Evolutionary conservation across 2,797 vertebrate genomes (phyloP).

Genomic region (Cossypha caffra): DNA sequence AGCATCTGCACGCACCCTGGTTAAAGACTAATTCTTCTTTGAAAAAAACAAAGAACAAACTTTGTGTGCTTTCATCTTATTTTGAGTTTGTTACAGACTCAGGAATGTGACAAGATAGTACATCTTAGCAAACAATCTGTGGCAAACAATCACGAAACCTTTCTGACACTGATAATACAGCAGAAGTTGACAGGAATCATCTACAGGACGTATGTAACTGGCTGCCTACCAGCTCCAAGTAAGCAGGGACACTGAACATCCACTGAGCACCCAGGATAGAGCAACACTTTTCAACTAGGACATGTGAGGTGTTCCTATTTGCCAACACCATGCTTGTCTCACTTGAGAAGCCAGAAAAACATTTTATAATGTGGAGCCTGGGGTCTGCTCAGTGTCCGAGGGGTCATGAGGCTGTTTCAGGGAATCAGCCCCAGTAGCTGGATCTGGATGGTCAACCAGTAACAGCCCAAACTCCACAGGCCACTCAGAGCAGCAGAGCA

Average conservation of each 20-base stretch:
- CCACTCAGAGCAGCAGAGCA: background rate
- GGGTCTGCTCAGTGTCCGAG: background rate
- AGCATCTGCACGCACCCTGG: background rate
- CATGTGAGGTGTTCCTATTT: background rate
- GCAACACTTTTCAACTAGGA: background rate
- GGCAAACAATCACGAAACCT: background rate
- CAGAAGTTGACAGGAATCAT: background rate
- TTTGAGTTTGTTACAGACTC: background rate
- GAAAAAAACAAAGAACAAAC: background rate
- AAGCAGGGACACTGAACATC: background rate
- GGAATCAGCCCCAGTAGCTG: background rate
- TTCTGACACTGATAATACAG: background rate
- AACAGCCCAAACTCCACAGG: background rate
- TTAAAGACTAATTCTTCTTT: background rate
- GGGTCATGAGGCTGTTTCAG: background rate
- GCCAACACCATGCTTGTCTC: background rate
- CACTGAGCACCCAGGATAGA: background rate
- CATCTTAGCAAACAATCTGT: background rate
- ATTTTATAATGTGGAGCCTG: background rate
- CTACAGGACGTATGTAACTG: background rate
- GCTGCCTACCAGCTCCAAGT: background rate
- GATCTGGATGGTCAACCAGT: background rate
- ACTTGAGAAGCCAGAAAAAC: background rate
- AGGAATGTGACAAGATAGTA: background rate
- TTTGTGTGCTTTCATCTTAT: background rate